Base-by-base conservation (phyloP, 1,140 invertebrate species). In the Lepidotrigona ventralis region DNA sequence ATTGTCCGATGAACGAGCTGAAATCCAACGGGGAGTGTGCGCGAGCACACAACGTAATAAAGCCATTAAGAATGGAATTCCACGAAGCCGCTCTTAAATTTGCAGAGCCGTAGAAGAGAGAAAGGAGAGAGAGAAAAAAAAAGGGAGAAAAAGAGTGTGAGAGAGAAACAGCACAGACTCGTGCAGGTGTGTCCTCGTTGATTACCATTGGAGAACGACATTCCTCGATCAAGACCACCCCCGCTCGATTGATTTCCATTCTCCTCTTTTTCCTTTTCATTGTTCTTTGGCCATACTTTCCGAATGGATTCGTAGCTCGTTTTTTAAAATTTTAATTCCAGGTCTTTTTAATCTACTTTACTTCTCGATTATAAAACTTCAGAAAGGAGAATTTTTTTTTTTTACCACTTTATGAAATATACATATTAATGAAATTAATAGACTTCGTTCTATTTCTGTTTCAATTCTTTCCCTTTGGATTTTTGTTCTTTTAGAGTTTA, bases 41-140 rank as follows among this genome's bases (percentile, higher is more conserved):
- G 53, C 51, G 56, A 19, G 73, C 39, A 14, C 69, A 51, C 56
- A 39, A 64, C n/a, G 53, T 82, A 82, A 82, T 82, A 82, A 82
- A 82, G 81, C 64, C 66, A 82, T 82, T 82, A 77, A 82, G 81
- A 82, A 76, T 69, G 81, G 81, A 82, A 82, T 82, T 82, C 81
- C 66, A 53, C 73, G 74, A 82, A 82, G 68, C 68, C 51, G 76
- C 29, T 83, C 64, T 83, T 79, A 64, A 83, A 83, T 83, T 83
- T 79, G 69, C 76, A 29, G 72, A 81, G 29, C 68, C 39, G 58
- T 14, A 33, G 29, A 56, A 77, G 54, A 75, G 58, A 60, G 73
- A 46, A 75, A 39, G 19, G 51, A 46, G 23, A 51, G 15, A 46
- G 33, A 26, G 39, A 51, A 12, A 23, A 17, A 39, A 19, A 29